A percentile compares a stretch with the other conserved stretches of the same genome.
Conservation (phyloP, 2,797 vertebrate species). For the Esox lucius region DNA sequence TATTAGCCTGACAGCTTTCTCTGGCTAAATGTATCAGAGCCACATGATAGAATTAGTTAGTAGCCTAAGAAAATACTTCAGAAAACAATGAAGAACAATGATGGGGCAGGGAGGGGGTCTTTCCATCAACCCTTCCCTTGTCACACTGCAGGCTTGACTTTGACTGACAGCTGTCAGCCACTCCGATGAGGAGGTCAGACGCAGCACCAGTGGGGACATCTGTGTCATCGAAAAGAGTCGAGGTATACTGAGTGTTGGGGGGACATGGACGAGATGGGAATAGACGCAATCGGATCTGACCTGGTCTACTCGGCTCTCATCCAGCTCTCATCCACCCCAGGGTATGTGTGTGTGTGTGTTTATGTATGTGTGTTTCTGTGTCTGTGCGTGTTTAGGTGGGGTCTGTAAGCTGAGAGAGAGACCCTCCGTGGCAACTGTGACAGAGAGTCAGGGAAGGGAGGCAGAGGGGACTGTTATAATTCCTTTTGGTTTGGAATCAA, state of each 20-base stretch:
- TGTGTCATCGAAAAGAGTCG: constrained; percentile 38
- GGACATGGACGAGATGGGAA: constrained; percentile 39
- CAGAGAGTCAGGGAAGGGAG: neutral
- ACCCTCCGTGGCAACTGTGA: neutral
- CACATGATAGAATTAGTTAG: neutral
- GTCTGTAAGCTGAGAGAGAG: neutral
- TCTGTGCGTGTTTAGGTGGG: neutral
- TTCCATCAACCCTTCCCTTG: constrained; percentile 46
- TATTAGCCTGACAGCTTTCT: neutral
- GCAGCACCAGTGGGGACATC: constrained; percentile 41
- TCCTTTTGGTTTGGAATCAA: too few species aligned
- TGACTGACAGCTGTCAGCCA: constrained; percentile 67
- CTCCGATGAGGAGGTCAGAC: constrained; percentile 61
- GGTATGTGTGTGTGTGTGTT: neutral
- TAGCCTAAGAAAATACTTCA: neutral
- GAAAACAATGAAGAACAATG: neutral
- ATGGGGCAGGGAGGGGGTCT: constrained; percentile 3
- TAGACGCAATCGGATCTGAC: constrained; percentile 53
- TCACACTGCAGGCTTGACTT: constrained; percentile 39
- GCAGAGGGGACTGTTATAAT: too few species aligned
- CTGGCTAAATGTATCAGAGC: neutral
- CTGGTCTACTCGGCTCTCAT: constrained; percentile 39
- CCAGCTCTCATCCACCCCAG: neutral
- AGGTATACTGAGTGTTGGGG: neutral
- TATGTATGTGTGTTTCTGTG: neutral